Evolutionary conservation across 2,797 vertebrate genomes (phyloP).

Genomic region (Syngnathus rostellatus): DNA sequence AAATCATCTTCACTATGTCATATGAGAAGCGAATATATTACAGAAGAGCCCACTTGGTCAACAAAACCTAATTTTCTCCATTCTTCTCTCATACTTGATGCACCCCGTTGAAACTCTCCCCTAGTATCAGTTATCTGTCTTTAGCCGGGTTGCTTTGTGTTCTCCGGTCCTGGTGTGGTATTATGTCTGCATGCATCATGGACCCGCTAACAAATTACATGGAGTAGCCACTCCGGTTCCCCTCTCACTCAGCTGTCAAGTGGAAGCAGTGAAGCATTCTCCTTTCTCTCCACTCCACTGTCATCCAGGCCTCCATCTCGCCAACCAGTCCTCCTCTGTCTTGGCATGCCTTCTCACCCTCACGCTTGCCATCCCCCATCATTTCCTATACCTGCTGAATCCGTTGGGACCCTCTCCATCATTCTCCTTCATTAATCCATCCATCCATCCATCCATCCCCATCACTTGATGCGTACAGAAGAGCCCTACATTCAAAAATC

Average conservation of each 20-base stretch:
- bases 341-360: conserved; percentile 21
- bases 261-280: conserved; percentile 62
- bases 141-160: conserved; percentile 27
- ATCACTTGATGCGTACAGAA: conserved; percentile 9
- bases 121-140: conserved; percentile 18
- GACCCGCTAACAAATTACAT: conserved; percentile 69
- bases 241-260: conserved; percentile 72
- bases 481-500: neutral
- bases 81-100: conserved; percentile 24
- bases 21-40: neutral
- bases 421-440: conserved; percentile 27
- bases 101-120: conserved; percentile 12
- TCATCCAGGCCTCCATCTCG: conserved; percentile 24
- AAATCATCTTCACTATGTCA: conserved; percentile 10
- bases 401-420: conserved; percentile 28
- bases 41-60: conserved; percentile 7
- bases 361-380: conserved; percentile 8
- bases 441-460: conserved; percentile 19
- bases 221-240: conserved; percentile 67
- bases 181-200: conserved; percentile 68
- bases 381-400: conserved; percentile 26
- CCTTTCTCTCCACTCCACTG: conserved; percentile 37
- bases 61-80: conserved; percentile 12
- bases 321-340: conserved; percentile 21
- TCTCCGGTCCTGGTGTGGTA: conserved; percentile 45